A percentile compares a stretch with the other conserved stretches of the same genome.
Conservation (phyloP, 2,888 invertebrate species). For the Lasioglossum lativentre region DNA sequence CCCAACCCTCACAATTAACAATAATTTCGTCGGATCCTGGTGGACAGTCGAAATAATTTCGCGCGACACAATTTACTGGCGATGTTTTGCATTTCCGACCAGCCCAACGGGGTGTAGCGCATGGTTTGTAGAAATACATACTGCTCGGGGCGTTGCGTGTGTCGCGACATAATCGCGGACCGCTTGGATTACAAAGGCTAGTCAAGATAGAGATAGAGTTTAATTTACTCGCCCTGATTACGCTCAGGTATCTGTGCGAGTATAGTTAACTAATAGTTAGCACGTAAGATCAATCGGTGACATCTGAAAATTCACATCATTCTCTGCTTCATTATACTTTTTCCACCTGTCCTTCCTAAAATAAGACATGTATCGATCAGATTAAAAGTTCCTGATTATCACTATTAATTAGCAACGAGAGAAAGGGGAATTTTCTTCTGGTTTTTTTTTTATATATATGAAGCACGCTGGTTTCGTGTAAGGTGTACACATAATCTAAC, state of each 20-base stretch:
- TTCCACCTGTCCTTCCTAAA: too few species aligned
- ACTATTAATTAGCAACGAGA: too few species aligned
- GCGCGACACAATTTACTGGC: constrained; percentile 33
- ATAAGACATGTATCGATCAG: too few species aligned
- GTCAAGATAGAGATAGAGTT: constrained; percentile 67
- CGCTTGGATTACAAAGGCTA: constrained; percentile 66
- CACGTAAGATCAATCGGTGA: constrained; percentile 10
- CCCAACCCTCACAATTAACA: background rate
- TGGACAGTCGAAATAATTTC: constrained; percentile 20
- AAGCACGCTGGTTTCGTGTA: too few species aligned
- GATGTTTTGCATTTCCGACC: constrained; percentile 60
- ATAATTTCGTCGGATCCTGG: background rate
- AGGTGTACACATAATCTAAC: too few species aligned
- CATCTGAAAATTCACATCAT: constrained; percentile 16
- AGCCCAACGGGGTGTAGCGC: constrained; percentile 31
- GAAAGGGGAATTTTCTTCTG: too few species aligned
- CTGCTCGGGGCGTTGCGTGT: constrained; percentile 69
- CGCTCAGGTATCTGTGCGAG: constrained; percentile 59
- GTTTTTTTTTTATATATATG: too few species aligned
- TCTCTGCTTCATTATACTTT: background rate
- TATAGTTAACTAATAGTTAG: constrained; percentile 25
- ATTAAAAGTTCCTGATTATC: too few species aligned
- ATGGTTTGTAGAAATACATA: constrained; percentile 27
- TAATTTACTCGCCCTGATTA: constrained; percentile 70
- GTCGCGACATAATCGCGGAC: constrained; percentile 69